A percentile compares a stretch with the other conserved stretches of the same genome.
phyloP scores from a whole-genome alignment of 2,797 vertebrate genomes.

The Sebastes kiyomatsui region DNA sequence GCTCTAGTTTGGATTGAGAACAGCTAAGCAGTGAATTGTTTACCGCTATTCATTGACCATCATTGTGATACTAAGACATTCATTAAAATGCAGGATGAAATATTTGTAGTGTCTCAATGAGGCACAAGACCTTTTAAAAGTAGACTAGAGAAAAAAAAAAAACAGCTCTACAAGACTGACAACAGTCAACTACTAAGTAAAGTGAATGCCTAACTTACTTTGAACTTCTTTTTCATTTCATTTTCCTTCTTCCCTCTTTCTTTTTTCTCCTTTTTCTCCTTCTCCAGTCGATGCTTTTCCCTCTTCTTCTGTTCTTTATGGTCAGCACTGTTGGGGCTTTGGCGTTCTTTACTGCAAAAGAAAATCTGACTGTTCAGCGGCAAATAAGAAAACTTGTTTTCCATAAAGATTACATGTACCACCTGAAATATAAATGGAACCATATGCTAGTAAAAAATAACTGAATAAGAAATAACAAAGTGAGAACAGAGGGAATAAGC shows the following conservation, averaged over 20 bases:
- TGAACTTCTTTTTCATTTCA: slow-evolving; percentile 83
- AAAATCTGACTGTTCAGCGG: neutral
- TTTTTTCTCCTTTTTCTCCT: slow-evolving; percentile 81
- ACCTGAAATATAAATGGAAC: neutral
- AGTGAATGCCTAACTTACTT: slow-evolving; percentile 65
- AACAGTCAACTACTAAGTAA: neutral
- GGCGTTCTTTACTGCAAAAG: slow-evolving; percentile 63
- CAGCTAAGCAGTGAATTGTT: neutral
- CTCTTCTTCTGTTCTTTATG: slow-evolving; percentile 80
- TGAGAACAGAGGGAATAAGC: neutral
- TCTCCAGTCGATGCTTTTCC: slow-evolving; percentile 82
- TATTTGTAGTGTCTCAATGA: neutral
- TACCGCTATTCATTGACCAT: neutral
- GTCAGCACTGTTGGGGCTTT: slow-evolving; percentile 67
- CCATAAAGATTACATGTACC: neutral
- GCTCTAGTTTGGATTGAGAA: neutral
- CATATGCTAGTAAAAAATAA: neutral
- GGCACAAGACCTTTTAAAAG: neutral
- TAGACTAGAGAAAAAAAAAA: neutral
- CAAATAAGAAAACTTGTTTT: neutral
- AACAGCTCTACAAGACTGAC: neutral
- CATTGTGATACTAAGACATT: neutral
- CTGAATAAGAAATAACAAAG: neutral
- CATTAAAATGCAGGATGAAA: neutral
- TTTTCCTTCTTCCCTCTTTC: slow-evolving; percentile 82